Evolutionary conservation across 2,888 invertebrate species (phyloP).

Genomic region (Drosophila lacicola): DNA sequence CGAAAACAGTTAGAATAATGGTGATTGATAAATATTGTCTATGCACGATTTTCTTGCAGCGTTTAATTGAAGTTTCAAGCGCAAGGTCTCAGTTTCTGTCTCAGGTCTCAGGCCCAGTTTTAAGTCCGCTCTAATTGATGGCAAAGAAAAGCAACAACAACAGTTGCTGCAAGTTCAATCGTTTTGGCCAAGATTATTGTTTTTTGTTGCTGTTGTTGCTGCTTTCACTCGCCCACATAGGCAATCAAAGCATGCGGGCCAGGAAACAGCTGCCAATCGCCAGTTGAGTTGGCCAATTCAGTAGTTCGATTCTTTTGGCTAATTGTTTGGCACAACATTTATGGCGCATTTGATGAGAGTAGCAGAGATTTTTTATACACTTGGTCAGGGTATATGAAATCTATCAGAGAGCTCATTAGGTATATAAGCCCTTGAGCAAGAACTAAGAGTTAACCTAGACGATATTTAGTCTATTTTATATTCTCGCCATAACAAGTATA

Average conservation of each 20-base stretch:
- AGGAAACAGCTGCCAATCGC: conserved; percentile 45
- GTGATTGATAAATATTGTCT: conserved; percentile 81
- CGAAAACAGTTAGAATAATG: conserved; percentile 79
- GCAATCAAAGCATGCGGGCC: conserved; percentile 16
- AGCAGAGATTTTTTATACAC: not conserved
- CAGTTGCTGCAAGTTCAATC: conserved; percentile 24
- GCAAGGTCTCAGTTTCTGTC: conserved; percentile 45
- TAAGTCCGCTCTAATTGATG: conserved; percentile 66
- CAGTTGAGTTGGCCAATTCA: conserved; percentile 31
- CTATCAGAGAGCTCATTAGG: too few species aligned
- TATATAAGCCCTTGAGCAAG: too few species aligned
- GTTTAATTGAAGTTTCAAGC: conserved; percentile 75
- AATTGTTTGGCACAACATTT: conserved; percentile 30
- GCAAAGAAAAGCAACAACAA: conserved; percentile 13
- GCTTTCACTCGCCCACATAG: conserved; percentile 65
- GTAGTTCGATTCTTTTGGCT: conserved; percentile 47
- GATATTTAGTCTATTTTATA: too few species aligned
- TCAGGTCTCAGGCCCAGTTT: conserved; percentile 10
- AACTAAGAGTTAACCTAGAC: too few species aligned
- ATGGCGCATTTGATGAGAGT: conserved; percentile 25
- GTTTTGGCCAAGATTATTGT: conserved; percentile 32
- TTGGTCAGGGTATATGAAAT: too few species aligned
- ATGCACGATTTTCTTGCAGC: conserved; percentile 64
- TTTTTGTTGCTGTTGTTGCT: conserved; percentile 15
- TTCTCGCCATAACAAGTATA: too few species aligned